Evolutionary conservation across 2,888 invertebrate species (phyloP).

Genomic region (Brachynemurus nebulosus): DNA sequence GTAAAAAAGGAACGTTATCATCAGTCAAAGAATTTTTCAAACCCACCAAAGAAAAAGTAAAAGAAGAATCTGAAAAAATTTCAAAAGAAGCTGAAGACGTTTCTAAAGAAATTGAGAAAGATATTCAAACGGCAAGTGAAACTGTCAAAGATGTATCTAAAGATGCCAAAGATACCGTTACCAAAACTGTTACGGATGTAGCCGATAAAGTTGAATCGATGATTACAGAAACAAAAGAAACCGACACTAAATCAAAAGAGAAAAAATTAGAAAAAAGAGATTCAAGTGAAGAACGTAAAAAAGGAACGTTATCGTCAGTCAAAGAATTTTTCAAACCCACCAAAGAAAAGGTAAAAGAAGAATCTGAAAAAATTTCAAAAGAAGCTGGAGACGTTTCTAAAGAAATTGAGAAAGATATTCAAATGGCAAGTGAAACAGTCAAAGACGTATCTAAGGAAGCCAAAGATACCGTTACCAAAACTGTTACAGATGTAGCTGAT

Average conservation of each 20-base stretch:
- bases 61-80: background rate
- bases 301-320: slow-evolving; percentile 1
- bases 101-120: slow-evolving; percentile 13
- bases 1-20: too few relatives aligned
- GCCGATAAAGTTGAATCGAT: too few relatives aligned
- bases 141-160: slow-evolving; percentile 31
- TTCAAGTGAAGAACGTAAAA: too few relatives aligned
- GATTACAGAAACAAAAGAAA: too few relatives aligned
- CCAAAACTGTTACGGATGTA: too few relatives aligned
- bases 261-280: too few relatives aligned
- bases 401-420: slow-evolving; percentile 2
- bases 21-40: slow-evolving; percentile 18
- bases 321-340: background rate
- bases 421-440: background rate
- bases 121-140: slow-evolving; percentile 30
- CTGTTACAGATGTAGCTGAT: slow-evolving; percentile 15
- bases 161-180: slow-evolving; percentile 33
- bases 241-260: too few relatives aligned
- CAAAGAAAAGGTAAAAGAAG: background rate
- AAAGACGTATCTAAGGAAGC: background rate
- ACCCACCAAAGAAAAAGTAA: slow-evolving; percentile 14
- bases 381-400: background rate
- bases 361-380: background rate
- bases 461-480: slow-evolving; percentile 3
- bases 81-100: background rate